Evolutionary conservation across 2,797 vertebrate genomes (phyloP), one percentile per base, ranked within the genome.

Genomic region (Anas bahamensis): DNA sequence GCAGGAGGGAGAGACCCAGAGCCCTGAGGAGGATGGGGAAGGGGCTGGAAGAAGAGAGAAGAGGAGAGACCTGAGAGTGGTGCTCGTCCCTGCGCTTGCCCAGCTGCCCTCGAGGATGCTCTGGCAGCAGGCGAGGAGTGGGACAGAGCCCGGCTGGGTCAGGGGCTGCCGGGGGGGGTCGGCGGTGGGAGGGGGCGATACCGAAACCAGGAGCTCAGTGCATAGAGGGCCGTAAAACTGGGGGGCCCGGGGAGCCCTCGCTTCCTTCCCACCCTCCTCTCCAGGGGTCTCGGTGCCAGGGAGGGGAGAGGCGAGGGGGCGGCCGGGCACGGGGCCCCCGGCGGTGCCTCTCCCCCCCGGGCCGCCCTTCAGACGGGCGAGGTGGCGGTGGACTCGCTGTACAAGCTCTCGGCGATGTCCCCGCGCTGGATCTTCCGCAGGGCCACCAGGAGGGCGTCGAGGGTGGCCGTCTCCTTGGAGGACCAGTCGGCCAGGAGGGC

Each of bases 401-500:
- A 95, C 93, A 99, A 97, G 93, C 98, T 99, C 96, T 99, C 99
- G 4, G 98, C 99, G 28, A 99, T 97, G 97, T 99, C 99, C 1
- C 99, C 98, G 1, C 99, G 97, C 97, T 99, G 99, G 93, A 99
- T 98, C 91, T 98, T 98, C 66, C 98, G 98, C 83, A 99, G 98
- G 3, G 99, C 99, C 0, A 98, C 97, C 90, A 99, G 98, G 90
- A 99, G 98, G 8, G 97, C 94, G 1, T 99, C 99, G 2, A 99
- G 97, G 8, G 98, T 99, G 82, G 99, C 99, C 3, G 98, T 98
- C 92, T 99, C 99, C 97, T 98, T 99, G 95, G 97, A 91, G 1
- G 98, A 98, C 99, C 99, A 99, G 96, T 99, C 98, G 0, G 98
- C 97, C 52, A 99, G 98, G 57, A 99, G 98, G 1, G 99, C 99